These are phyloP conservation scores for Harpalus rufipes DNA, from an alignment of 2,888 invertebrate species.

Conservation along the genomic window DNA sequence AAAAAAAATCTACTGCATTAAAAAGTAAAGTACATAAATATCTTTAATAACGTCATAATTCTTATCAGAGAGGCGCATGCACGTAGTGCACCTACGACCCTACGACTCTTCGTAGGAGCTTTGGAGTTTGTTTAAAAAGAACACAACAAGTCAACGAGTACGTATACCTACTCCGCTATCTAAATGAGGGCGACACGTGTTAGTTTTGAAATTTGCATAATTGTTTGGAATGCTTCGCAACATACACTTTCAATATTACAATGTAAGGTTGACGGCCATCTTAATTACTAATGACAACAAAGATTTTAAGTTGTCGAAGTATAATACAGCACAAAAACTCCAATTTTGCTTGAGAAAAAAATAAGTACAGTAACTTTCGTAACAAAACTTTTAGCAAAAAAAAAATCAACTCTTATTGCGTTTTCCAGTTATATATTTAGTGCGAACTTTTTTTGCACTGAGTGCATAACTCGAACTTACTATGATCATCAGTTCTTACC, in stretches of 20 bases:
- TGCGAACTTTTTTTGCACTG: too few species aligned
- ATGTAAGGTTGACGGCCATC: not conserved
- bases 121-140: slow-evolving; percentile 16
- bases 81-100: not conserved
- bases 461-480: too few species aligned
- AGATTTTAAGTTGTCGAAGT: not conserved
- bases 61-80: not conserved
- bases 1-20: too few species aligned
- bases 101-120: not conserved
- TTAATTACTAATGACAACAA: not conserved
- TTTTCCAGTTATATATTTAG: too few species aligned
- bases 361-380: too few species aligned
- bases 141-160: not conserved
- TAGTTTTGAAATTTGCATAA: slow-evolving; percentile 23
- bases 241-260: slow-evolving; percentile 3
- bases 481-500: too few species aligned
- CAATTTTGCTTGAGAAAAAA: not conserved
- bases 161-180: slow-evolving; percentile 3
- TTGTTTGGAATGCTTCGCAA: slow-evolving; percentile 8
- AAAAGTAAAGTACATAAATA: too few species aligned
- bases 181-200: not conserved
- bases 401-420: too few species aligned
- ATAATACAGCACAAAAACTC: not conserved
- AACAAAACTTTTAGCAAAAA: too few species aligned
- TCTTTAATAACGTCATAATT: not conserved